These are phyloP conservation scores for Entomyzon cyanotis DNA, from an alignment of 2,113 vertebrate genomes.

Conservation along the genomic window DNA sequence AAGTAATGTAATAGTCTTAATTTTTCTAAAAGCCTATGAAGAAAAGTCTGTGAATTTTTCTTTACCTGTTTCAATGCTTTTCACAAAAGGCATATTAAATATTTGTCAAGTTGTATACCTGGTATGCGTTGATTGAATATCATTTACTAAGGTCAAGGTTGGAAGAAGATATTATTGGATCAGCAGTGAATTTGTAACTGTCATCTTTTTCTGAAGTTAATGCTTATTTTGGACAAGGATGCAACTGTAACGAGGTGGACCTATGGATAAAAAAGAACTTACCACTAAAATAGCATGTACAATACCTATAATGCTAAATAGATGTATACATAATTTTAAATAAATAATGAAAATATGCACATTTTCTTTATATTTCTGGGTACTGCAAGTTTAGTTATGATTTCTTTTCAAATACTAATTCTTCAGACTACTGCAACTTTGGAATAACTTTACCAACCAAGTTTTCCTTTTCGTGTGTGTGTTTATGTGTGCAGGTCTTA, in stretches of 20 bases:
- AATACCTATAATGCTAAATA: neutral
- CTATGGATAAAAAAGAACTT: neutral
- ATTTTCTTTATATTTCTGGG: neutral
- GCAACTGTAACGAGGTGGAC: neutral
- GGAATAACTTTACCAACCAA: neutral
- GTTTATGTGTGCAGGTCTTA: conserved; percentile 81
- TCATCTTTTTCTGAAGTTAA: neutral
- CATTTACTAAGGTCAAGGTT: neutral
- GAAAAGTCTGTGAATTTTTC: neutral
- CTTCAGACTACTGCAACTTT: neutral
- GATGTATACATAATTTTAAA: neutral
- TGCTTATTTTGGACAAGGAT: neutral
- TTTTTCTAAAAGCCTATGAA: neutral
- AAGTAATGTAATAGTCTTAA: too few species aligned
- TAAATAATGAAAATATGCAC: neutral
- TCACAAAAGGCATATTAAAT: neutral
- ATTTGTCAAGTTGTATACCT: neutral
- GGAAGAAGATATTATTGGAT: neutral
- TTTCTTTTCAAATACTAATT: neutral
- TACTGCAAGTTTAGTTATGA: neutral
- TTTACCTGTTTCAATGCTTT: neutral
- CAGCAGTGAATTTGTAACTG: neutral
- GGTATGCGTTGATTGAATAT: neutral
- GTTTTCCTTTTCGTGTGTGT: conserved; percentile 16
- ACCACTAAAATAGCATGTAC: neutral